Percentiles rank a stretch among this genome's conserved stretches.
phyloP scores from a whole-genome alignment of 2,113 vertebrate species.

The Microtus oregoni region DNA sequence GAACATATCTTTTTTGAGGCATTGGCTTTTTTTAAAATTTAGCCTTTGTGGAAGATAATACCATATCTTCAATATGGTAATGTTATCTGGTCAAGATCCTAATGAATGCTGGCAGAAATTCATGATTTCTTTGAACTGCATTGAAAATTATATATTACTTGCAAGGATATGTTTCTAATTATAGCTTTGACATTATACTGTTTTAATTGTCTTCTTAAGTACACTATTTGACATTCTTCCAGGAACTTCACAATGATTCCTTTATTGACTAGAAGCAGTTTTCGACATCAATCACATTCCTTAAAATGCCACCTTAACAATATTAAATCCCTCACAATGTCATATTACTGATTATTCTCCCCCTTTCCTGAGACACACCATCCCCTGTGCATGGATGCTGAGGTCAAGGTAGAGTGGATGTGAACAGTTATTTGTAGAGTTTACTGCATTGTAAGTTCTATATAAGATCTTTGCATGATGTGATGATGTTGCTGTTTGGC shows the following conservation, averaged over 20 bases:
- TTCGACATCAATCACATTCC: slow-evolving; percentile 82
- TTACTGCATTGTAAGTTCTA: slow-evolving; percentile 56
- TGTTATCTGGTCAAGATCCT: slow-evolving; percentile 75
- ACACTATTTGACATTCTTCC: slow-evolving; percentile 85
- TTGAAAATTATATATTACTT: slow-evolving; percentile 83
- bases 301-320: slow-evolving; percentile 83
- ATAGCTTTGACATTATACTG: slow-evolving; percentile 85
- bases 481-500: slow-evolving; percentile 56
- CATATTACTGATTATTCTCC: slow-evolving; percentile 64
- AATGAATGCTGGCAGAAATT: slow-evolving; percentile 81
- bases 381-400: neutral
- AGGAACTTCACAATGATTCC: slow-evolving; percentile 86
- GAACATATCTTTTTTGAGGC: slow-evolving; percentile 65
- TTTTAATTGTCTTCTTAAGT: slow-evolving; percentile 90
- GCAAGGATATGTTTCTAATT: slow-evolving; percentile 88
- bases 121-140: slow-evolving; percentile 79
- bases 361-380: slow-evolving; percentile 59
- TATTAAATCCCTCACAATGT: slow-evolving; percentile 79
- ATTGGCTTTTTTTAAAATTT: slow-evolving; percentile 59
- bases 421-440: slow-evolving; percentile 40
- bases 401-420: slow-evolving; percentile 32
- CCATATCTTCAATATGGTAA: slow-evolving; percentile 69
- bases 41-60: slow-evolving; percentile 74
- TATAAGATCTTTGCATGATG: slow-evolving; percentile 27
- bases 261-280: slow-evolving; percentile 85